Evolutionary conservation across 1,140 invertebrate genomes (phyloP), one percentile per base, ranked within the genome.

Genomic region (Caerostris darwini): DNA sequence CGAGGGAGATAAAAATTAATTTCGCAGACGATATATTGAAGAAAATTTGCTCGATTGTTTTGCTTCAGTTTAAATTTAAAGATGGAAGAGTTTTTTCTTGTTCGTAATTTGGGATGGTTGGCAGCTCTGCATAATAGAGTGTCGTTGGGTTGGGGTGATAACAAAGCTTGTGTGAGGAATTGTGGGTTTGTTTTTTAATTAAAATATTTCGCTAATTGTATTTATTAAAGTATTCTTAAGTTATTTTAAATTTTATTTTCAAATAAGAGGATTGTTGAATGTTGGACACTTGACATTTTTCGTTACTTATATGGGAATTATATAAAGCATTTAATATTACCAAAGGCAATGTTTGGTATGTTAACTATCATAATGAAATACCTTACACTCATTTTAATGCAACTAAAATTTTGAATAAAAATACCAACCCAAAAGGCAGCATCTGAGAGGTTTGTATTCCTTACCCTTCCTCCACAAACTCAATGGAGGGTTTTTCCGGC

Each of bases 1-100:
- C 53, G 14, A 19, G 7, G 14, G 69, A 77, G 56, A 91, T 77
- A 91, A 90, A 71, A 90, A 91, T 91, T 91, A 91, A 82, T 91
- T 91, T 81, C 57, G 3, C 57, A 56, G 64, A 71, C 69, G 17
- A 12, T 67, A 19, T 58, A 81, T 91, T 91, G 90, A 91, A 91
- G 64, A 77, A 69, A 90, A n/a, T 90, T 34, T 56, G 12, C 59
- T 17, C 86, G 50, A 53, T 54, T 53, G 61, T 57, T 88, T 88
- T 53, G 86, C 34, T 61, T 64, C n/a, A n/a, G 19, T 59, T 85
- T 3, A 58, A 85, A 19, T 85, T 56, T 10, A 3, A 50, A 34
- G 34, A 34, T 34, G 34, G 34, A 34, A 34, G 34, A 1, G 10
- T 53, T 53, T 71, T 7, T 34, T 71, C 8, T 8, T 53, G 10